A percentile compares a stretch with the other conserved stretches of the same genome.
These are phyloP conservation scores for Archilochus colubris DNA, from an alignment of 2,113 vertebrate genomes.

Conservation along the genomic window DNA sequence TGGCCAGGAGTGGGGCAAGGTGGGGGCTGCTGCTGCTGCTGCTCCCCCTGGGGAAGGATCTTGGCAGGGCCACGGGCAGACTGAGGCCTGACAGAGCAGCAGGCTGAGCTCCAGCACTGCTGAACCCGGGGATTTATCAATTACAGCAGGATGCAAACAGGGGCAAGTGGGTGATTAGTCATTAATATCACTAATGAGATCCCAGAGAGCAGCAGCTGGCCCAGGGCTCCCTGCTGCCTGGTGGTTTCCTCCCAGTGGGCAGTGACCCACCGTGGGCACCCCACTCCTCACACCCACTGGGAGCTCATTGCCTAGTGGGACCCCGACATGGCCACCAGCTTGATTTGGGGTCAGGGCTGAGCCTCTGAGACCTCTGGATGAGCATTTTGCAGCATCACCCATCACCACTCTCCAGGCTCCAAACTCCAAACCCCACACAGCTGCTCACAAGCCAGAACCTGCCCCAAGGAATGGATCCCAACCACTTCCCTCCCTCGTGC, in stretches of 20 bases:
- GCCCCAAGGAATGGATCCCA: background rate
- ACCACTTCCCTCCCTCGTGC: background rate
- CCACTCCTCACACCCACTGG: too few species aligned
- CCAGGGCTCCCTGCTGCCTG: background rate
- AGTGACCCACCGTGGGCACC: accelerated
- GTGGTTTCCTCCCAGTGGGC: background rate
- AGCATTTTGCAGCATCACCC: accelerated
- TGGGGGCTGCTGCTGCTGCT: background rate
- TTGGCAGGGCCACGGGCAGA: accelerated
- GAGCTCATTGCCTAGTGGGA: too few species aligned
- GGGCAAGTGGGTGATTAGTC: background rate
- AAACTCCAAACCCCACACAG: background rate
- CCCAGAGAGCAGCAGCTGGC: background rate
- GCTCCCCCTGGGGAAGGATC: background rate
- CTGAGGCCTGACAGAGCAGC: background rate
- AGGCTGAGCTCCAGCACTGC: background rate
- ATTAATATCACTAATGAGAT: background rate
- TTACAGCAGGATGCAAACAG: background rate
- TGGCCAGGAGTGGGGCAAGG: background rate
- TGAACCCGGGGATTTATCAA: background rate
- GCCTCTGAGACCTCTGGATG: background rate
- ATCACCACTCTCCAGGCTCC: accelerated
- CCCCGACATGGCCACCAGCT: too few species aligned
- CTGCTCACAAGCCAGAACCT: accelerated
- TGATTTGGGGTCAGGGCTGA: background rate